Percentiles rank a stretch among this genome's conserved stretches.
Conservation (phyloP, 2,797 vertebrate species). For the Sebastiscus albofasciatus region DNA sequence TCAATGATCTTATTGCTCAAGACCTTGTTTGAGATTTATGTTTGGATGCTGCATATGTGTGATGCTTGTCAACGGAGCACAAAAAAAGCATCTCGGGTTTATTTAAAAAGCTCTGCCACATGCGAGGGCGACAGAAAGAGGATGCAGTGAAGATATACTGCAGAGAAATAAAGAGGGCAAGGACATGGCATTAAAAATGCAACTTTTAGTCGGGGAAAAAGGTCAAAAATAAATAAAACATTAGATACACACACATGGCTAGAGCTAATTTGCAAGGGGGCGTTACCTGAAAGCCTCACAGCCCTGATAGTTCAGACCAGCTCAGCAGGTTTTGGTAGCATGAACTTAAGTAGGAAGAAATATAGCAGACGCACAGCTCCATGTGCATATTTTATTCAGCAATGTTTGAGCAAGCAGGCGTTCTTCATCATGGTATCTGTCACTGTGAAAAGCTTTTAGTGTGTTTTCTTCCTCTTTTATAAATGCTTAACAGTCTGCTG, state of each 20-base stretch:
- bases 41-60: neutral
- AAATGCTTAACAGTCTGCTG: constrained; percentile 18
- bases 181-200: constrained; percentile 39
- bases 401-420: neutral
- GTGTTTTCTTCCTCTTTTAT: constrained; percentile 19
- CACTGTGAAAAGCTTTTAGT: constrained; percentile 24
- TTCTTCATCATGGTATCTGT: constrained; percentile 25
- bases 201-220: constrained; percentile 33
- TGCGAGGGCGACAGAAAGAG: neutral
- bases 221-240: constrained; percentile 60
- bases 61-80: neutral
- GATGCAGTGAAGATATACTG: neutral
- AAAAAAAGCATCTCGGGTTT: constrained; percentile 2
- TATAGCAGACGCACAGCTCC: neutral
- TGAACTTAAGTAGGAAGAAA: neutral
- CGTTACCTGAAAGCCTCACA: neutral
- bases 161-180: constrained; percentile 11
- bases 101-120: constrained; percentile 2
- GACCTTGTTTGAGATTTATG: neutral
- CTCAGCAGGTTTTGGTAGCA: neutral
- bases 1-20: neutral
- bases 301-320: constrained; percentile 8
- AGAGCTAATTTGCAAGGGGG: constrained; percentile 9
- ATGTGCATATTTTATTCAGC: constrained; percentile 34
- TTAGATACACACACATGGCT: constrained; percentile 7